Base-by-base conservation (phyloP, 2,888 invertebrate genomes). In the Lycophotia porphyrea region DNA sequence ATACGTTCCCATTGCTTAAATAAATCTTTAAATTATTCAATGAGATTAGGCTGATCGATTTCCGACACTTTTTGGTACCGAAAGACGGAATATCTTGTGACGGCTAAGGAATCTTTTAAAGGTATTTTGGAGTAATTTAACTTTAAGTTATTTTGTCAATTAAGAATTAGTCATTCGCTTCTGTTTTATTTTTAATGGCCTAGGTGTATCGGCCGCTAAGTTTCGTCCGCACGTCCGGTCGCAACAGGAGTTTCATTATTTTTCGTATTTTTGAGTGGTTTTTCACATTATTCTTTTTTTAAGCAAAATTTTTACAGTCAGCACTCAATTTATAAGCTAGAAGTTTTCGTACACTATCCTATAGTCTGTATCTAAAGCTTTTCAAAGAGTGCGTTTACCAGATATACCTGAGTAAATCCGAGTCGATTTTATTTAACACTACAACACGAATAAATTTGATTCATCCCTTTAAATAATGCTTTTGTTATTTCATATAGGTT, bases 11-110 rank as follows among this genome's bases (percentile, higher is more conserved):
- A 82, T 88, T 85, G 87, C 87, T 80, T 80, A 84, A 72, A 90
- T 88, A 92, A 91, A 90, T 91, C 86, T 87, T 86, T 88, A 90
- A 91, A 91, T 90, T 91, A 91, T 92, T 90, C 92, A 91, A 90
- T 89, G 86, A 88, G 89, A 91, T 92, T 89, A 91, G 78, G 74
- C 49, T 70, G 88, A 89, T 87, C 87, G 84, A 89, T 90, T 90
- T 88, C 81, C 76, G 75, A 72, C 84, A 87, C 75, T 78, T 81
- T 81, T 64, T 55, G 63, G 24, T 77, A 63, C 42, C 27, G 36
- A 71, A 79, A 61, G 31, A 69, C 44, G n/a, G 76, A 52, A 70
- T 75, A 55, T 55, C 55, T 78, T 27, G 18, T 52, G 63, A 78
- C 24, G 36, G 13, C 24, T 9, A 55, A 39, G 31, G 24, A 71